These are phyloP conservation scores for Hermatobates lingyangjiaoensis DNA, from an alignment of 1,140 invertebrate species.

Conservation along the genomic window DNA sequence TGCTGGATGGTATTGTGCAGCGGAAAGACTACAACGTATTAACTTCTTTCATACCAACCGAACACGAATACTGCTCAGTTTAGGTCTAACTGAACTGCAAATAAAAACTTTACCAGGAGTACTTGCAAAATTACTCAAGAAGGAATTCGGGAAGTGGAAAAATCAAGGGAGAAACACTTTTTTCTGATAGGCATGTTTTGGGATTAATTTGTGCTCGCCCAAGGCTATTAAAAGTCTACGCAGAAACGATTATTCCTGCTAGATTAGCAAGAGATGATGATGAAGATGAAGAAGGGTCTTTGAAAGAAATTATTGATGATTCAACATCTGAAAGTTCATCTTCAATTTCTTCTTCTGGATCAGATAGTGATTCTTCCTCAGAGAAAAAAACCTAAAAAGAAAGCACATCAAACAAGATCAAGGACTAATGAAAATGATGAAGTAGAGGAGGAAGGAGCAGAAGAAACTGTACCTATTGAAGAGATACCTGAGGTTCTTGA, in stretches of 20 bases:
- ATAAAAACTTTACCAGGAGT: conserved; percentile 67
- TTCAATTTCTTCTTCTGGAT: background rate
- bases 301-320: conserved; percentile 62
- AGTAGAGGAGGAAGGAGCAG: background rate
- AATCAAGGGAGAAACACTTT: background rate
- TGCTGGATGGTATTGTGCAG: conserved; percentile 83
- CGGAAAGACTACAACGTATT: conserved; percentile 24
- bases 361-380: background rate
- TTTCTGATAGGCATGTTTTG: background rate
- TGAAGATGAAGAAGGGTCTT: conserved; percentile 39
- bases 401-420: background rate
- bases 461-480: conserved; percentile 2
- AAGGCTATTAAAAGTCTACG: conserved; percentile 8
- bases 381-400: background rate
- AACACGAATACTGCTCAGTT: conserved; percentile 85
- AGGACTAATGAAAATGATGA: too few relatives aligned
- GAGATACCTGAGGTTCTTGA: conserved; percentile 14
- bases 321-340: background rate
- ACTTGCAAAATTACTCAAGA: conserved; percentile 27
- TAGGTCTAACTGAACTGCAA: conserved; percentile 67
- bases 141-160: conserved; percentile 1
- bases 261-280: too few relatives aligned
- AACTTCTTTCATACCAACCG: conserved; percentile 35
- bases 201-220: background rate
- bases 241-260: too few relatives aligned